A percentile compares a stretch with the other conserved stretches of the same genome.
phyloP scores from a whole-genome alignment of 2,888 invertebrate species.

The Eupeodes luniger region DNA sequence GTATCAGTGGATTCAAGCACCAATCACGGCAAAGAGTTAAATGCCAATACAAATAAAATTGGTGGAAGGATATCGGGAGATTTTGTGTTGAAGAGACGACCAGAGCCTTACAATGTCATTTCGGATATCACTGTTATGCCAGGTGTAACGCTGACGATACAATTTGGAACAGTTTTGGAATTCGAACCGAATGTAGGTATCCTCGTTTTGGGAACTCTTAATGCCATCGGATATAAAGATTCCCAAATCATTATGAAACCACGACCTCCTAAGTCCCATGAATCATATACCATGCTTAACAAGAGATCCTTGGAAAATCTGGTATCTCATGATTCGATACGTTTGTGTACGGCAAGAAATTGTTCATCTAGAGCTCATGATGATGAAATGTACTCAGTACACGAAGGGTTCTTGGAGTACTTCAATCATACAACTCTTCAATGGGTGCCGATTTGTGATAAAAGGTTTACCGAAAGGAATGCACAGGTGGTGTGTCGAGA shows the following conservation, averaged over 20 bases:
- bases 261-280: slow-evolving; percentile 79
- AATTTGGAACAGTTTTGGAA: slow-evolving; percentile 95
- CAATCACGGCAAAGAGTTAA: slow-evolving; percentile 85
- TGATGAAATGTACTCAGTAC: slow-evolving; percentile 85
- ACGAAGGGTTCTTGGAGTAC: slow-evolving; percentile 96
- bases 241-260: slow-evolving; percentile 92
- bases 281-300: slow-evolving; percentile 78
- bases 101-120: slow-evolving; percentile 90
- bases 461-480: slow-evolving; percentile 97
- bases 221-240: slow-evolving; percentile 91
- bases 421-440: slow-evolving; percentile 97
- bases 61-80: slow-evolving; percentile 91
- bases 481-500: slow-evolving; percentile 98
- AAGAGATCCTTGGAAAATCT: slow-evolving; percentile 86
- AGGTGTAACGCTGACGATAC: slow-evolving; percentile 92
- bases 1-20: slow-evolving; percentile 87
- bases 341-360: slow-evolving; percentile 91
- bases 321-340: slow-evolving; percentile 87
- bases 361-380: slow-evolving; percentile 86
- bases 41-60: slow-evolving; percentile 88
- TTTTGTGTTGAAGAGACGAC: slow-evolving; percentile 87
- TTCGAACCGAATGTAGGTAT: slow-evolving; percentile 98
- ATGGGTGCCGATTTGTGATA: slow-evolving; percentile 98
- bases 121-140: slow-evolving; percentile 99
- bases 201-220: slow-evolving; percentile 94